Conservation (phyloP, 2,888 invertebrate genomes). For the Molanna angustata region DNA sequence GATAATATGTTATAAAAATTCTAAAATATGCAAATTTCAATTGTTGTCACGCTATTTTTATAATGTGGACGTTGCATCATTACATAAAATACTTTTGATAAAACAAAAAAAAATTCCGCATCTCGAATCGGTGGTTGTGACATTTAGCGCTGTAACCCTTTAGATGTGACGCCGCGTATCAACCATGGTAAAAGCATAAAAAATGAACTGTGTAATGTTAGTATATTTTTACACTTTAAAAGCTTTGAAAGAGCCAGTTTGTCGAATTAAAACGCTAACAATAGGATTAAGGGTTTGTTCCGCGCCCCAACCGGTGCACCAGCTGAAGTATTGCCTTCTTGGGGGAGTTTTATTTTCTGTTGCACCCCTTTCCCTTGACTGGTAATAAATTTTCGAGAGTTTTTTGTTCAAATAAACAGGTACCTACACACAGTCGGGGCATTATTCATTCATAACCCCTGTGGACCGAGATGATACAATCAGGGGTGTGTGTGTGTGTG, state of each 20-base stretch:
- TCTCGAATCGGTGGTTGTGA: conserved; percentile 8
- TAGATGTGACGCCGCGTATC: conserved; percentile 18
- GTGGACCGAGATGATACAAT: conserved; percentile 3
- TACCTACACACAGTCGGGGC: conserved; percentile 25
- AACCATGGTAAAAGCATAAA: conserved; percentile 32
- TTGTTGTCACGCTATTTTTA: no score
- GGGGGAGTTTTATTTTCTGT: conserved; percentile 31
- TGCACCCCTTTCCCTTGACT: conserved; percentile 24
- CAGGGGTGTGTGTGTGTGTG: neutral
- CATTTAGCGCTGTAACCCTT: conserved; percentile 20
- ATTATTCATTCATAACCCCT: conserved; percentile 33
- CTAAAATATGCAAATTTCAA: no score
- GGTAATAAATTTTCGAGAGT: conserved; percentile 32
- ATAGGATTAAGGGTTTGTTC: conserved; percentile 28
- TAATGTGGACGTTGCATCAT: no score
- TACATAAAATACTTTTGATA: no score
- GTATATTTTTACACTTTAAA: conserved; percentile 31
- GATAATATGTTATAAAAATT: no score
- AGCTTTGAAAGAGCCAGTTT: conserved; percentile 32
- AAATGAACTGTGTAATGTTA: conserved; percentile 27
- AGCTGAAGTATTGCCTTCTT: conserved; percentile 8
- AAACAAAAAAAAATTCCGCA: neutral
- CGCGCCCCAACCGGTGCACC: conserved; percentile 12
- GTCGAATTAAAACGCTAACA: conserved; percentile 33
- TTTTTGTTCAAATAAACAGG: conserved; percentile 33